These are phyloP conservation scores for Silurus glanis DNA, from an alignment of 2,113 vertebrate genomes.

Conservation along the genomic window DNA sequence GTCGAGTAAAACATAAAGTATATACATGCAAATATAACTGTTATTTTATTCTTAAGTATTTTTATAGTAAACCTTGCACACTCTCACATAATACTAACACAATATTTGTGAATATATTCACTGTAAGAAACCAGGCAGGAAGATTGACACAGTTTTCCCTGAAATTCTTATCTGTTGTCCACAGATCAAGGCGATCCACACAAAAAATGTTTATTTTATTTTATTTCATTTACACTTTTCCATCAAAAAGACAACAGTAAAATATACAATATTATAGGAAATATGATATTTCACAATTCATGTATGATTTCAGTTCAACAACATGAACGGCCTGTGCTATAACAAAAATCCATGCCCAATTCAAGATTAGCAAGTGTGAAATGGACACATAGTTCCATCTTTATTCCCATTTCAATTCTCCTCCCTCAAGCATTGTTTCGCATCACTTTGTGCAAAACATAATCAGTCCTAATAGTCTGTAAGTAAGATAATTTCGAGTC, in stretches of 20 bases:
- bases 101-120: neutral
- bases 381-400: neutral
- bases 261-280: neutral
- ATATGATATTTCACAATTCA: slow-evolving; percentile 1
- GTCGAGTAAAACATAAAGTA: neutral
- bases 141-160: neutral
- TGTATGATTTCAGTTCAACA: neutral
- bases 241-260: neutral
- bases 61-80: neutral
- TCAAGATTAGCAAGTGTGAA: neutral
- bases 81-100: neutral
- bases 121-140: neutral
- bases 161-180: neutral
- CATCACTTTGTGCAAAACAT: neutral
- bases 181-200: neutral
- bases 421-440: neutral
- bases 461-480: neutral
- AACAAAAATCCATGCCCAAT: neutral
- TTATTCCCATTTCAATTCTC: neutral
- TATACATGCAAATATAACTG: neutral
- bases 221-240: neutral
- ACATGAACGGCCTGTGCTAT: neutral
- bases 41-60: neutral
- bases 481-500: neutral
- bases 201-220: neutral